phyloP scores from a whole-genome alignment of 2,797 vertebrate genomes.

The Amphiprion clarkii region DNA sequence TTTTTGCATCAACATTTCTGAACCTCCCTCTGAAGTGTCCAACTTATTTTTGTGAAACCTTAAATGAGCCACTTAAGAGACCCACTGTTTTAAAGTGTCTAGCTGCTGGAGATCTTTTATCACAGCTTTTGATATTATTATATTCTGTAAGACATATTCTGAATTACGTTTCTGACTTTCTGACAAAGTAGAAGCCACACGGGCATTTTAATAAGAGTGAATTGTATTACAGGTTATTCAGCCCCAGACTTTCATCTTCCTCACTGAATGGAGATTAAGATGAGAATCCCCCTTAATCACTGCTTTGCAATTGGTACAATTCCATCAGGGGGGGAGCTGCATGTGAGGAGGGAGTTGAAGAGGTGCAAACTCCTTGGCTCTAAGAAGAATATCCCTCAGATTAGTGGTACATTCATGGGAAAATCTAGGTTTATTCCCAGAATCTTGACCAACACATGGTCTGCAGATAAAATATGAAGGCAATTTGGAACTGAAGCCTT shows the following conservation, averaged over 20 bases:
- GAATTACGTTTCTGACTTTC: slow-evolving; percentile 48
- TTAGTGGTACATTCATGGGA: slow-evolving; percentile 26
- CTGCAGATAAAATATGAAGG: slow-evolving; percentile 25
- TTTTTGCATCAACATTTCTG: not conserved
- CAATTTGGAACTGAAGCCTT: slow-evolving; percentile 10
- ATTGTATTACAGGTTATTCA: slow-evolving; percentile 31
- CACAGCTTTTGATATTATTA: slow-evolving; percentile 36
- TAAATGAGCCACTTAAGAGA: slow-evolving; percentile 21
- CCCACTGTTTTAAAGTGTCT: slow-evolving; percentile 6
- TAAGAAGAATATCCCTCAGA: slow-evolving; percentile 25
- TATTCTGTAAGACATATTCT: slow-evolving; percentile 25
- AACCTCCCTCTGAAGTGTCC: not conserved
- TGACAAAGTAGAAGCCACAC: slow-evolving; percentile 37
- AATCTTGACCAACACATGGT: slow-evolving; percentile 19
- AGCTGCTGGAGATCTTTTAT: slow-evolving; percentile 31
- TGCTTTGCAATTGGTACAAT: slow-evolving; percentile 32
- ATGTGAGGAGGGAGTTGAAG: slow-evolving; percentile 6
- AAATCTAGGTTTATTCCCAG: slow-evolving; percentile 22
- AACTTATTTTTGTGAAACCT: slow-evolving; percentile 12
- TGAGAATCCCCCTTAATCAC: slow-evolving; percentile 53
- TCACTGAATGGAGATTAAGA: slow-evolving; percentile 44
- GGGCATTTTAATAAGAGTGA: slow-evolving; percentile 36
- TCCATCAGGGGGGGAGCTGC: slow-evolving; percentile 8
- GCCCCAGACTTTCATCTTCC: slow-evolving; percentile 35
- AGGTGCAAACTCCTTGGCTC: slow-evolving; percentile 23